Conservation (phyloP, 2,797 vertebrate genomes). For the Girardinus metallicus region DNA sequence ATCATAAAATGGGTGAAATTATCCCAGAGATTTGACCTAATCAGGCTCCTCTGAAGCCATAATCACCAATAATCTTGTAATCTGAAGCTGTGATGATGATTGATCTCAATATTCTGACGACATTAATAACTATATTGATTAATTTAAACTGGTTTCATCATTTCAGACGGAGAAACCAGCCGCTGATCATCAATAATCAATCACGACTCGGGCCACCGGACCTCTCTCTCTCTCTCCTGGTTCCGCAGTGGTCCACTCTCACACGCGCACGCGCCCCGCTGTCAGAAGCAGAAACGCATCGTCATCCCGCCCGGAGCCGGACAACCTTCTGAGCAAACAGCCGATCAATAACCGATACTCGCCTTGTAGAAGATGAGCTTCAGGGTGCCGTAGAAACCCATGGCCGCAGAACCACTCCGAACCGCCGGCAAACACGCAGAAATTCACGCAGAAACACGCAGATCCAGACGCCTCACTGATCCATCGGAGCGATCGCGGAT, state of each 20-base stretch:
- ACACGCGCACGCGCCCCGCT: conserved; percentile 23
- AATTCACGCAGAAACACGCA: not conserved
- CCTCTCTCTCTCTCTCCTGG: conserved; percentile 10
- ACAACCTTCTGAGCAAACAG: conserved; percentile 11
- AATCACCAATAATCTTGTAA: not conserved
- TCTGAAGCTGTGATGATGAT: not conserved
- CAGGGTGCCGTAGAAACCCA: conserved; percentile 96
- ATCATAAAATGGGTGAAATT: not conserved
- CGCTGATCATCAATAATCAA: conserved; percentile 8
- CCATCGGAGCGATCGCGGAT: conserved; percentile 30
- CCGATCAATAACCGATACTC: conserved; percentile 73
- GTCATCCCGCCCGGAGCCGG: conserved; percentile 56
- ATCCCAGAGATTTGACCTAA: not conserved
- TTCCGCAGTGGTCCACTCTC: conserved; percentile 65
- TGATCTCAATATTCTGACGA: not conserved
- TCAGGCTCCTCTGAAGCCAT: not conserved
- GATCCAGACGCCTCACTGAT: conserved; percentile 33
- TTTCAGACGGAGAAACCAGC: not conserved
- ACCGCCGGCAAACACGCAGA: not conserved
- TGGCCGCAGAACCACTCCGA: conserved; percentile 55
- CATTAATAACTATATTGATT: not conserved
- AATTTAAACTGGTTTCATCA: not conserved
- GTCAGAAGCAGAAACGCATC: conserved; percentile 64
- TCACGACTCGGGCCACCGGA: conserved; percentile 7
- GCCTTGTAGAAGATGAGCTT: conserved; percentile 98